Base-by-base conservation (phyloP, 2,797 vertebrate species). In the Odontamblyopus lacepedii region DNA sequence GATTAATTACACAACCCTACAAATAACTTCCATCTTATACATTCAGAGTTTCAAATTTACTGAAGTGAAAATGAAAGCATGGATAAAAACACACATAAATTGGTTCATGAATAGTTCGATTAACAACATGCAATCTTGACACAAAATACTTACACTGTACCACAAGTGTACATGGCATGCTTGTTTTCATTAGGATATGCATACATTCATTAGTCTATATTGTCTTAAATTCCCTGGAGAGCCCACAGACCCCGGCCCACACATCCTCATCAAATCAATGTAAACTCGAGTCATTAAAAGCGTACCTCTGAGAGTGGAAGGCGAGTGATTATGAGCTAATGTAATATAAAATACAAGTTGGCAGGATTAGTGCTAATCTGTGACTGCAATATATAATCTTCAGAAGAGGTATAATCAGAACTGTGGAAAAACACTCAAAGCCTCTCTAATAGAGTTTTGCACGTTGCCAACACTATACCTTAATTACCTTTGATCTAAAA, bases 361-460 rank as follows among this genome's bases (percentile, higher is more conserved):
- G 80, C 63, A 73, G 89, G 88, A 91, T 91, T 87, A 90, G 38
- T 27, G 73, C 77, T 90, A 90, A 90, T 89, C 86, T 86, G 67
- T 69, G 63, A 50, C 55, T 56, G 72, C 75, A 81, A 68, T 60
- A 74, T 76, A 75, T 69, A 75, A 70, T 77, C 74, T 74, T 53
- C 82, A 73, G 78, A 84, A 85, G 83, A 81, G 73, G 65, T 23
- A 74, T 70, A 78, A 71, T 78, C 68, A 11, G 66, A 67, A 59
- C 26, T 57, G 13, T 23, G 11, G 50, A 57, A 13, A 35, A 12
- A 83, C 71, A 61, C 29, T 48, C 13, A 65, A 65, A 65, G n/a
- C n/a, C 63, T 64, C 32, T 63, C 35, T 18, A 38, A 19, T 38
- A 44, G 35, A 63, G 62, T 26, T n/a, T 41, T 63, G n/a, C n/a